Base-by-base conservation (phyloP, 2,888 invertebrate species). In the Oegoconia quadripuncta region DNA sequence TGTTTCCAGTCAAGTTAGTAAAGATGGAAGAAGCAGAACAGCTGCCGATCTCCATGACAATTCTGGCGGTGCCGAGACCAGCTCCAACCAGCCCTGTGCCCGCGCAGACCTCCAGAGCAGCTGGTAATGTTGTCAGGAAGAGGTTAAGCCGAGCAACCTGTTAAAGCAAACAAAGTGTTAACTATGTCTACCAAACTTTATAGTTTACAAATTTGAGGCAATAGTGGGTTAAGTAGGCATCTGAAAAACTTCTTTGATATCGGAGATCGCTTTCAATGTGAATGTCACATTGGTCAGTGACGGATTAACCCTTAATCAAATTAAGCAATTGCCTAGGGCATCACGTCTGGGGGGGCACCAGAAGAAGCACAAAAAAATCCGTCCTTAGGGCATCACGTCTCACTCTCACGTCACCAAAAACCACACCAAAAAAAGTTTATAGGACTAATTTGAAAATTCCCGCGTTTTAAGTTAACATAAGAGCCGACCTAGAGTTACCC, bases 81-180 rank as follows among this genome's bases (percentile, higher is more conserved):
- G 78, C 71, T 39, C 74, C 68, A 4, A 83, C 59, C 0, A 86
- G 51, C 2, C 64, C 63, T 3, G 51, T 53, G 0, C 74, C 81
- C 1, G 81, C 79, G 48, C 87, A 87, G 1, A 83, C 52, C 46
- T 86, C 75, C 1, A 86, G 50, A 2, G 76, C 50, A 0, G 76
- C 71, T 9, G 84, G 81, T 11, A 86, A 47, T 0, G 72, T 64
- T 8, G 71, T 66, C 34, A 84, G 44, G 3, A 69, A 64, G 7
- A 84, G 35, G 39, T 77, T 79, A 44, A 81, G 74, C 29, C 77
- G 76, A 4, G 69, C 67, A 15, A 80, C 64, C 87, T 87, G 64
- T 15, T 41, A 52, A 48, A 25, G 22, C 35, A 39, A 26, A n/a
- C n/a, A n/a, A n/a, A n/a, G 13, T 13, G 27, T 22, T 17, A 14